phyloP scores from a whole-genome alignment of 1,140 invertebrate genomes.

The Lerema accius region DNA sequence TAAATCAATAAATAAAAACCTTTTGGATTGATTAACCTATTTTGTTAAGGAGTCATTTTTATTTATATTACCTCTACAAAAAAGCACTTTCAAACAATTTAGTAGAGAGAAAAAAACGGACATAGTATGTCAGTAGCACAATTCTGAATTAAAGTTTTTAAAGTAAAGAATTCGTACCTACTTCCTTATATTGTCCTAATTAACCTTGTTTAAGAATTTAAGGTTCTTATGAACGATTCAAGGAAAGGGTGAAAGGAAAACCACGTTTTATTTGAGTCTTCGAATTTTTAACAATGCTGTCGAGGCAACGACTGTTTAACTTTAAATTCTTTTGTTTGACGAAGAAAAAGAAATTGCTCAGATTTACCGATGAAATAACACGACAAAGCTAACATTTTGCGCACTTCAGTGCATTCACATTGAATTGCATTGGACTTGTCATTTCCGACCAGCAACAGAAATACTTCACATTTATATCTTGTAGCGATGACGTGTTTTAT shows the following conservation, averaged over 20 bases:
- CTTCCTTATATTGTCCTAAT: too few relatives aligned
- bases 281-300: constrained; percentile 59
- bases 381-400: constrained; percentile 22
- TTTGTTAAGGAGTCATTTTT: too few relatives aligned
- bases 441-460: constrained; percentile 7
- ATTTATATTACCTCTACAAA: too few relatives aligned
- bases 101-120: too few relatives aligned
- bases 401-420: constrained; percentile 11
- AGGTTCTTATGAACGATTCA: not conserved
- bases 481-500: not conserved
- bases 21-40: too few relatives aligned
- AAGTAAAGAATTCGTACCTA: too few relatives aligned
- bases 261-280: constrained; percentile 45
- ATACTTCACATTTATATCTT: not conserved
- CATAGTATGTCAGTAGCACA: too few relatives aligned
- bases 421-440: constrained; percentile 12
- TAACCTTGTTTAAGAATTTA: too few relatives aligned
- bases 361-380: constrained; percentile 24
- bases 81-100: too few relatives aligned
- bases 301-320: constrained; percentile 53
- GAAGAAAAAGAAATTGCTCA: constrained; percentile 36
- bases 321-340: constrained; percentile 44
- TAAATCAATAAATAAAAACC: too few relatives aligned
- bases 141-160: too few relatives aligned
- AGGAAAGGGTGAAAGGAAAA: constrained; percentile 46